Percentiles rank a stretch among this genome's conserved stretches.
Evolutionary conservation across 2,888 invertebrate species (phyloP).

Genomic region (Galeruca laticollis): DNA sequence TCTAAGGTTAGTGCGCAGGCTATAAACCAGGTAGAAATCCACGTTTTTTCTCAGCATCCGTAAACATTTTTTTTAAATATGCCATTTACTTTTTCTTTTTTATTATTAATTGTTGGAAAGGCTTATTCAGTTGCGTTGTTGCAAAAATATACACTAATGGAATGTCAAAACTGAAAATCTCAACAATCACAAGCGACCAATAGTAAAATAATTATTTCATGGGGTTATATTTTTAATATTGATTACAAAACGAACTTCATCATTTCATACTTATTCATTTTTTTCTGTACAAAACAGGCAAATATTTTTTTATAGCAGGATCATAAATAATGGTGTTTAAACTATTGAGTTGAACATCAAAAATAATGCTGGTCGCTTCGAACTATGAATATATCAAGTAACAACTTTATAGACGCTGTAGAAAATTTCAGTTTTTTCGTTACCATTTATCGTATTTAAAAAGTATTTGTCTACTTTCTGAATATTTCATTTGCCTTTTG

Average conservation of each 20-base stretch:
- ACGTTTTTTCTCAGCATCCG: slow-evolving; percentile 64
- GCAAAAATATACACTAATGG: slow-evolving; percentile 46
- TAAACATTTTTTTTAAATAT: slow-evolving; percentile 42
- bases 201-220: not conserved
- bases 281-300: too few relatives aligned
- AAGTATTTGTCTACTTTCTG: slow-evolving; percentile 25
- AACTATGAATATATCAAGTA: not conserved
- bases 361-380: too few relatives aligned
- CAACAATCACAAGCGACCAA: not conserved
- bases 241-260: too few relatives aligned
- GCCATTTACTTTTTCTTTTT: slow-evolving; percentile 29
- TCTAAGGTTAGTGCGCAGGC: slow-evolving; percentile 98
- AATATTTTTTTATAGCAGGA: too few relatives aligned
- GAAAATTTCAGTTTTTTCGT: slow-evolving; percentile 25
- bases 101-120: slow-evolving; percentile 41
- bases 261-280: too few relatives aligned
- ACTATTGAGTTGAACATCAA: too few relatives aligned
- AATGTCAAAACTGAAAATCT: slow-evolving; percentile 32
- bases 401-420: too few relatives aligned
- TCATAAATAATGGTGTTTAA: too few relatives aligned
- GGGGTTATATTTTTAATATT: too few relatives aligned
- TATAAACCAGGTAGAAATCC: slow-evolving; percentile 72
- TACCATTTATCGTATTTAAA: slow-evolving; percentile 25
- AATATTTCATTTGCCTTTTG: slow-evolving; percentile 55
- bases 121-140: slow-evolving; percentile 57